Conservation (phyloP, 1,140 invertebrate species). For the Limonius californicus region DNA sequence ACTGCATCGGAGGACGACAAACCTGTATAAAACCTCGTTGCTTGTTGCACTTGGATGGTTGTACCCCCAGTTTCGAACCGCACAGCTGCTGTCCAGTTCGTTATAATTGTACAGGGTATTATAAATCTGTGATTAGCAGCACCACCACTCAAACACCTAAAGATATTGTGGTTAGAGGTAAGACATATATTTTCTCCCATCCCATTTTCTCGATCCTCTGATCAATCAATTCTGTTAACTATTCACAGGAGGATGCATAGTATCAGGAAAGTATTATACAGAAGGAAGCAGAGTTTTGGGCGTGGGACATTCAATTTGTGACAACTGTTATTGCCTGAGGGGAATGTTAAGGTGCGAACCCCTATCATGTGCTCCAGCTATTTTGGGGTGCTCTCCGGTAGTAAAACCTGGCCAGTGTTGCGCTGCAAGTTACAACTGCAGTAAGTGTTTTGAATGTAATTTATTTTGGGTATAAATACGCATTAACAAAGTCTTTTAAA, state of each 20-base stretch:
- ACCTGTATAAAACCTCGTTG: constrained; percentile 79
- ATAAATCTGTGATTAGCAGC: constrained; percentile 33
- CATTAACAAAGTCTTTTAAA: not conserved
- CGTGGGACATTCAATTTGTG: constrained; percentile 59
- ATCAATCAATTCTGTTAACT: too few species aligned
- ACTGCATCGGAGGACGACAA: constrained; percentile 67
- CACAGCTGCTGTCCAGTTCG: constrained; percentile 79
- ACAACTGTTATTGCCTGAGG: constrained; percentile 79
- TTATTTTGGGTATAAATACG: too few species aligned
- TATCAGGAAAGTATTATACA: constrained; percentile 57
- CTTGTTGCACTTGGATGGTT: constrained; percentile 71
- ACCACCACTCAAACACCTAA: constrained; percentile 41
- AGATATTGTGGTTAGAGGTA: not conserved
- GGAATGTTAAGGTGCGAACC: constrained; percentile 70
- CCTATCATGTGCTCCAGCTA: constrained; percentile 67
- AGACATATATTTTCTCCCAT: too few species aligned
- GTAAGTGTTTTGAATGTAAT: constrained; percentile 48
- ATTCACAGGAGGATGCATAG: constrained; percentile 57
- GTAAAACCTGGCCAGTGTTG: constrained; percentile 75
- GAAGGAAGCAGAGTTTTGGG: constrained; percentile 73
- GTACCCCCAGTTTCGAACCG: constrained; percentile 61
- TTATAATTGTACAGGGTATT: constrained; percentile 66
- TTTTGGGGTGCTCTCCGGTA: constrained; percentile 72
- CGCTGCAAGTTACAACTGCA: constrained; percentile 77
- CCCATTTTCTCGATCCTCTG: too few species aligned